Base-by-base conservation (phyloP, 2,113 vertebrate species). In the Ahaetulla prasina region DNA sequence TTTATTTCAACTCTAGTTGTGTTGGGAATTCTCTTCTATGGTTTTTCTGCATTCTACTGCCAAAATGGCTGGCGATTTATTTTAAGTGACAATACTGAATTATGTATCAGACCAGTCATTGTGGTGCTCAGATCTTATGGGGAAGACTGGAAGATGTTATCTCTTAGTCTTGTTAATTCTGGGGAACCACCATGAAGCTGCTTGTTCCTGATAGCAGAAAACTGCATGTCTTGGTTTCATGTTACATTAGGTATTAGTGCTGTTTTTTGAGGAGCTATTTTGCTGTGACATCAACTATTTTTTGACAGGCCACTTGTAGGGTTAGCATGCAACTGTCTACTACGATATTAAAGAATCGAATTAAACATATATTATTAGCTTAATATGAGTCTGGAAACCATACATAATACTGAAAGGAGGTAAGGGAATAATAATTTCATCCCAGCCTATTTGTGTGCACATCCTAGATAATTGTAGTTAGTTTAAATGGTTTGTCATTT, bases 231-330 rank as follows among this genome's bases (percentile, higher is more conserved):
- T 93, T 96, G 97, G 97, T 97, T 98, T 98, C 98, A 98, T 98
- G 97, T 98, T 97, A 97, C 98, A 97, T 98, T 98, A 98, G 97
- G 96, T 97, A 97, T 98, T 97, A 97, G 96, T 96, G 94, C 97
- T 97, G 96, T 97, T 98, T 97, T 98, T 98, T 98, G 97, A 97
- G 97, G 96, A 97, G 96, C 97, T 96, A 97, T 98, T 98, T 98
- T 97, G 97, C 96, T 96, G 94, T 97, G 96, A 98, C 98, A 97
- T 98, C 97, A 98, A 98, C 98, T 97, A 97, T 97, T 97, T 97
- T 97, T 96, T 98, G 97, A 97, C 97, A 97, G 97, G 97, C 96
- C 96, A 97, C 97, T 97, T 96, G 96, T 97, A 96, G 97, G 35
- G 96, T 97, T 97, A 97, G 95, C 94, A 96, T 96, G 96, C 96